Conservation (phyloP, 2,888 invertebrate genomes). For the Hetaerina titia region DNA sequence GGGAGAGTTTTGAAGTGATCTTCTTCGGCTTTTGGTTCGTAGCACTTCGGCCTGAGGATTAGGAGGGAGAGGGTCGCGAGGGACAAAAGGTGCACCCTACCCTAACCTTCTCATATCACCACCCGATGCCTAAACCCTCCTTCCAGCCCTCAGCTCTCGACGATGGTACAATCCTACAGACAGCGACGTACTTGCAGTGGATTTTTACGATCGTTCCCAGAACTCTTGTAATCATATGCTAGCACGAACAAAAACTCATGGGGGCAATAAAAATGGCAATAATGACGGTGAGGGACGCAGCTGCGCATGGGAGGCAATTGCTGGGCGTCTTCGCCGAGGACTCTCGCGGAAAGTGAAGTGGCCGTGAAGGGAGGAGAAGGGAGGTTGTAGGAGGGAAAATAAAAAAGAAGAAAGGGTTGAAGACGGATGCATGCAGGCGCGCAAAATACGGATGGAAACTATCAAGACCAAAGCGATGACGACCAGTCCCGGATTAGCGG, state of each 20-base stretch:
- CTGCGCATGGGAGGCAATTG: conserved; percentile 1
- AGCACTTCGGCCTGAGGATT: neutral
- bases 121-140: neutral
- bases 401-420: too few relatives aligned
- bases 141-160: neutral
- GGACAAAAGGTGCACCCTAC: neutral
- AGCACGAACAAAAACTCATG: neutral
- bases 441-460: too few relatives aligned
- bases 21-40: neutral
- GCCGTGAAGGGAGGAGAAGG: too few relatives aligned
- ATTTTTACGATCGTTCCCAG: conserved; percentile 56
- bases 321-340: neutral
- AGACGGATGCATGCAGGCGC: too few relatives aligned
- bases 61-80: neutral
- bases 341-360: too few relatives aligned
- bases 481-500: too few relatives aligned
- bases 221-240: conserved; percentile 42
- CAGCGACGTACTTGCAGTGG: neutral
- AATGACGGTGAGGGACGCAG: conserved; percentile 54
- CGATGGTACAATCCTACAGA: neutral
- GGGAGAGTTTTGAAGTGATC: neutral
- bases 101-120: neutral
- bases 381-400: too few relatives aligned
- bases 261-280: conserved; percentile 40
- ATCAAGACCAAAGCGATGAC: too few relatives aligned